phyloP scores from a whole-genome alignment of 2,888 invertebrate species.

The Thereva unica region DNA sequence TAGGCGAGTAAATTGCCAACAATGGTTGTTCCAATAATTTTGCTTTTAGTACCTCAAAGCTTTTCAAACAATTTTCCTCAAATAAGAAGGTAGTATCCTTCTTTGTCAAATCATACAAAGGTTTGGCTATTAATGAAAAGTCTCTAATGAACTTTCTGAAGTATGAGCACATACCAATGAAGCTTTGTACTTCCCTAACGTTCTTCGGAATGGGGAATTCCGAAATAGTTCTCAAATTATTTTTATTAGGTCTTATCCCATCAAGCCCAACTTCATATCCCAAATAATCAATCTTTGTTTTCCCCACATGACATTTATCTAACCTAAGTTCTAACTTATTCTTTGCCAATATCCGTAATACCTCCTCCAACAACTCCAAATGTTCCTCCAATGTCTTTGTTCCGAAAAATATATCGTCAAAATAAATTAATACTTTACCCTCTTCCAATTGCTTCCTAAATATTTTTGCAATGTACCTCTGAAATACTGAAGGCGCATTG shows the following conservation, averaged over 20 bases:
- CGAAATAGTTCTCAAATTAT: background rate
- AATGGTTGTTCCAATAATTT: slow-evolving; percentile 36
- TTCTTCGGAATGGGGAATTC: slow-evolving; percentile 9
- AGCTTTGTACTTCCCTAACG: slow-evolving; percentile 1
- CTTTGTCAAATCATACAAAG: slow-evolving; percentile 26
- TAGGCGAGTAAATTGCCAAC: slow-evolving; percentile 37
- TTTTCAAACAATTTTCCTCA: slow-evolving; percentile 37
- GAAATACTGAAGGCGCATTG: slow-evolving; percentile 35
- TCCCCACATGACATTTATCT: slow-evolving; percentile 9
- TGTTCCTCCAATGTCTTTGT: slow-evolving; percentile 40
- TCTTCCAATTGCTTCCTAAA: slow-evolving; percentile 33
- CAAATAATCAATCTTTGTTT: slow-evolving; percentile 7
- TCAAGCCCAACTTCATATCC: background rate
- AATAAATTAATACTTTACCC: slow-evolving; percentile 40
- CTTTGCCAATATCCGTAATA: background rate
- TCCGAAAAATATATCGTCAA: slow-evolving; percentile 44
- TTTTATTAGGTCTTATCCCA: background rate
- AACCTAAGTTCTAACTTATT: background rate
- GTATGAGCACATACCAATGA: slow-evolving; percentile 7
- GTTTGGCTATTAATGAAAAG: slow-evolving; percentile 4
- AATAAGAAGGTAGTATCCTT: slow-evolving; percentile 43
- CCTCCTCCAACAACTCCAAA: slow-evolving; percentile 11
- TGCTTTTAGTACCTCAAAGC: slow-evolving; percentile 45
- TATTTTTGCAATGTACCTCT: slow-evolving; percentile 40
- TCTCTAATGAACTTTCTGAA: slow-evolving; percentile 1